Evolutionary conservation across 2,113 vertebrate species (phyloP), one percentile per base, ranked within the genome.

Genomic region (Coracopsis vasa): DNA sequence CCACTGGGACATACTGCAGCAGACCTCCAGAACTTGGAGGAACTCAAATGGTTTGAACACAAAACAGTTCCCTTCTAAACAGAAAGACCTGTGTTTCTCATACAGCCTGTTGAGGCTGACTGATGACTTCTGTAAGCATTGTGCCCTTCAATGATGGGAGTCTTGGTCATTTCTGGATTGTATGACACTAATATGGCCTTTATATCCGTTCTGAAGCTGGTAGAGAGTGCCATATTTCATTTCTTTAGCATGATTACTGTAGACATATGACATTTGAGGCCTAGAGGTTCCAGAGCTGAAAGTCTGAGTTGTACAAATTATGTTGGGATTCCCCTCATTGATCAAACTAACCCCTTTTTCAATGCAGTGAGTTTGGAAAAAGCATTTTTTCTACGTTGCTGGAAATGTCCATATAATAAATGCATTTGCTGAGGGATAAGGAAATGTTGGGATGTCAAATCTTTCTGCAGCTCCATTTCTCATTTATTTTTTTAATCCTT

Each of bases 341-440:
- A 7, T 45, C 31, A 21, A 16, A 67, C 42, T 58, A 8, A 51
- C 17, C 24, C 54, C 16, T 15, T 15, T 80, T 95, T 81, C 44
- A 51, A 33, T 72, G 44, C 61, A 82, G 37, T 9, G 44, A 84
- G 56, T 91, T 92, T 69, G 41, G 51, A 88, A 93, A 78, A 87
- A 31, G n/a, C 23, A 33, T 90, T 94, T 47, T 94, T 93, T 92
- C 74, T 69, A 86, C 19, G 11, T 39, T 88, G 48, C 41, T 89
- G 61, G 73, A 91, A 95, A 92, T 81, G 42, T 72, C 69, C 50
- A 89, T 89, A 78, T 95, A 93, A 86, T 65, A 81, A 92, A 96
- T 89, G 73, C 6, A 3, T 81, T 73, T 86, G 80, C 60, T 92
- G 83, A 93, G 33, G 53, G 75, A 93, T 72, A 74, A 86, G 88